A percentile compares a stretch with the other conserved stretches of the same genome.
phyloP scores from a whole-genome alignment of 2,888 invertebrate species.

The Crematogaster levior region DNA sequence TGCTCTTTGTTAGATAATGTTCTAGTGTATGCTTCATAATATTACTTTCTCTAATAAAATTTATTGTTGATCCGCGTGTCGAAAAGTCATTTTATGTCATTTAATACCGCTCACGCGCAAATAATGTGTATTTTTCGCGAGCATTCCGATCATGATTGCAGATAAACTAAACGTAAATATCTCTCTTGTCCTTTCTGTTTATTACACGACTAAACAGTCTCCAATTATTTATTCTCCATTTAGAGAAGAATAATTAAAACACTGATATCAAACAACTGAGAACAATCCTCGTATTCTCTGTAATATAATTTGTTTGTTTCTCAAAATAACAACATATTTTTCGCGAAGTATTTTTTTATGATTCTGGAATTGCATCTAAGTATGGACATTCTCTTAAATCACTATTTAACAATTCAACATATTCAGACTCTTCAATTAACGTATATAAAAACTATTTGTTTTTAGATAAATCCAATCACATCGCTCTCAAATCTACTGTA shows the following conservation, averaged over 20 bases:
- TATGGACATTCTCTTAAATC: slow-evolving; percentile 1
- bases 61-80: background rate
- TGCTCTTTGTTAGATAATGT: slow-evolving; percentile 16
- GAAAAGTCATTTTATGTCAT: slow-evolving; percentile 31
- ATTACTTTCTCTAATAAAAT: slow-evolving; percentile 35
- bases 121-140: slow-evolving; percentile 14
- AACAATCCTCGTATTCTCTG: background rate
- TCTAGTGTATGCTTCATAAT: background rate
- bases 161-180: slow-evolving; percentile 20
- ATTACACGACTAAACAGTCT: background rate
- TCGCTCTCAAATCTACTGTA: background rate
- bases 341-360: background rate
- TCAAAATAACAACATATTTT: slow-evolving; percentile 4
- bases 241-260: slow-evolving; percentile 1
- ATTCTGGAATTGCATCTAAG: background rate
- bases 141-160: slow-evolving; percentile 1
- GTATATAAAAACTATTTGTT: background rate
- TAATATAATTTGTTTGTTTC: background rate
- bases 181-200: slow-evolving; percentile 4
- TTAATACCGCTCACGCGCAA: background rate
- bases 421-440: slow-evolving; percentile 11
- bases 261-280: background rate
- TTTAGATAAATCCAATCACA: slow-evolving; percentile 4
- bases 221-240: slow-evolving; percentile 14
- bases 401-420: slow-evolving; percentile 10